These are phyloP conservation scores for Amphiprion percula DNA, from an alignment of 2,113 vertebrate genomes.

Conservation along the genomic window DNA sequence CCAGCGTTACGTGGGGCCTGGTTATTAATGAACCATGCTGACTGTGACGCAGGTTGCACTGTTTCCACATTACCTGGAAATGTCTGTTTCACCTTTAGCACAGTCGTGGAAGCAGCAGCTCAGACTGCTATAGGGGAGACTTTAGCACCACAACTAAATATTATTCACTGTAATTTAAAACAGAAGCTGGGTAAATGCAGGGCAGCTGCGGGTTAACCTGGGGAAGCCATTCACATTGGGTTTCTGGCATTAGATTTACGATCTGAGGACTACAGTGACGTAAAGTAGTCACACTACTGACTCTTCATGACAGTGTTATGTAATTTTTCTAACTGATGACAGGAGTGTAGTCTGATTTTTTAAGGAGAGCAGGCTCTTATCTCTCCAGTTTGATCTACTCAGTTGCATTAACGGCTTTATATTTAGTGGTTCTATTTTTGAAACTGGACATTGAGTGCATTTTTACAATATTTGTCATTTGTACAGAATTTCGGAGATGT, in stretches of 20 bases:
- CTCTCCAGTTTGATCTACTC: neutral
- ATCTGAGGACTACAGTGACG: neutral
- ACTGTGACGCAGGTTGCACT: slow-evolving; percentile 59
- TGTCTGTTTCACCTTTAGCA: slow-evolving; percentile 56
- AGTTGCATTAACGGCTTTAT: neutral
- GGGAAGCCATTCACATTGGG: neutral
- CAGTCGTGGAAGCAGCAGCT: slow-evolving; percentile 5
- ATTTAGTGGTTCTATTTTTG: neutral
- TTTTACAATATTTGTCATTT: neutral
- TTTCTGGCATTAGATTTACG: neutral
- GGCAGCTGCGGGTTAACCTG: neutral
- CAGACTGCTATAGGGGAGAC: neutral
- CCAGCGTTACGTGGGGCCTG: slow-evolving; percentile 67
- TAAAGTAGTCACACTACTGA: neutral
- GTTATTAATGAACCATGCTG: slow-evolving; percentile 75
- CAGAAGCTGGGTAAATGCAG: neutral
- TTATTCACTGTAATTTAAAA: neutral
- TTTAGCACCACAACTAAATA: neutral
- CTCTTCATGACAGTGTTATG: neutral
- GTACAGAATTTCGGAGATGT: too few relatives aligned
- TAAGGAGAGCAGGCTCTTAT: neutral
- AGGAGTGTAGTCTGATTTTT: too few relatives aligned
- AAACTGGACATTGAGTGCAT: neutral
- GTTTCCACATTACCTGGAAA: slow-evolving; percentile 79
- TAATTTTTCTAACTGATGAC: too few relatives aligned